Evolutionary conservation across 2,888 invertebrate genomes (phyloP), one percentile per base, ranked within the genome.

Genomic region (Lithodes maja): DNA sequence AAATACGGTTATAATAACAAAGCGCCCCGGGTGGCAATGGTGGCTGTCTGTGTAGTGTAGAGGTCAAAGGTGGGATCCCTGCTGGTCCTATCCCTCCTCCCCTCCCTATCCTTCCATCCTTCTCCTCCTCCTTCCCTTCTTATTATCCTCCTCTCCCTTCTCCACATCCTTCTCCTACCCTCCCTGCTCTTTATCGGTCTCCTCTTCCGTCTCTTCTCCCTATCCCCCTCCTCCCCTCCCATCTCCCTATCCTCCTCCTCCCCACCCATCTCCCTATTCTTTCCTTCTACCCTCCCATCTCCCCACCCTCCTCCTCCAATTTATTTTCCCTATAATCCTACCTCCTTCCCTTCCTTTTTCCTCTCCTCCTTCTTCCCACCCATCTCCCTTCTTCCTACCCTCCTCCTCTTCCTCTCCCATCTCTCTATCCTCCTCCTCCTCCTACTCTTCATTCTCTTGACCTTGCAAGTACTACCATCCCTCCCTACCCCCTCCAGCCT

Each of bases 61-160:
- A 87, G 87, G 83, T 84, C 83, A 87, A 55, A 87, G 87, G 87
- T 87, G 17, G 74, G 61, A 80, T 83, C 87, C 87, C 87, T 83
- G 83, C 87, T 87, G 83, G 86, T 71, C 86, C 68, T 80, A 80
- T 78, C 80, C 55, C 86, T 78, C 69, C 80, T 15, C 50, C 53
- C 54, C 86, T 71, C 53, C 71, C 71, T n/a, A n/a, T 71, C 33
- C 61, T 55, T 52, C 83, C 17, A 12, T 7, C 53, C 53, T 3
- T 74, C 74, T 53, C 83, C 54, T 71, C 50, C 82, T 68, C 82
- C 50, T 49, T 80, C 69, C 68, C 82, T 84, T 55, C 69, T 77
- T 61, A 54, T 55, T 74, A 54, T 61, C 53, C 71, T 74, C 83
- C 50, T 68, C 54, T 54, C 52, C 49, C 15, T 69, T n/a, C 50